Base-by-base conservation (phyloP, 2,888 invertebrate genomes). In the Agrotis segetum region DNA sequence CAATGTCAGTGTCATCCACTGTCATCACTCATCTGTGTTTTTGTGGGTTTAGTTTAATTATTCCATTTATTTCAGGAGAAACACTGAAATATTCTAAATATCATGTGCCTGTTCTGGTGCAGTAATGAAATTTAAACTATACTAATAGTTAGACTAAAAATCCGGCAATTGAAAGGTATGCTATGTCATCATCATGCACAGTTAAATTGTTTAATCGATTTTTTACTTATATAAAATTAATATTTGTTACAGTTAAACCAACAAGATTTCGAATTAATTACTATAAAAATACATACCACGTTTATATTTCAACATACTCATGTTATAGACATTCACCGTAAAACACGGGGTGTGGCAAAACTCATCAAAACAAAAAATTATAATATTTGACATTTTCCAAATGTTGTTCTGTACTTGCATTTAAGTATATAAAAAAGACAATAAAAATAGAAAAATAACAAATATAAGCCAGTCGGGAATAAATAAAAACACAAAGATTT, bases 171-270 rank as follows among this genome's bases (percentile, higher is more conserved):
- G n/a, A 17, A 47, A 75, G 60, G 73, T 78, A 67, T 74, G 60
- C 46, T 78, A 67, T 74, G 60, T 49, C 55, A 76, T 87, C 65
- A 46, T 61, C 21, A 17, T 68, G 5, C 17, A 47, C 0, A 53
- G 9, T 50, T 17, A 24, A 44, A 0, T 44, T 19, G 49, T 55
- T 49, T 21, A 53, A 68, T 68, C 49, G 77, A 61, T 76, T 61
- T 49, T 59, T 52, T 56, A 47, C 17, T 2, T 3, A n/a, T 5
- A 53, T 40, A 40, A 19, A 50, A 58, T 49, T 29, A 24, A 40
- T 40, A 3, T 77, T 69, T 74, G 77, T 74, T 77, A 19, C 74
- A 74, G 77, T 77, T 24, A 47, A 19, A 56, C 2, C 34, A 61
- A 46, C 70, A 56, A 44, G 34, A 69, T 19, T 11, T 24, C 24